Percentiles rank a stretch among this genome's conserved stretches.
These are phyloP conservation scores for Caradrina clavipalpis DNA, from an alignment of 2,888 invertebrate species.

Conservation along the genomic window DNA sequence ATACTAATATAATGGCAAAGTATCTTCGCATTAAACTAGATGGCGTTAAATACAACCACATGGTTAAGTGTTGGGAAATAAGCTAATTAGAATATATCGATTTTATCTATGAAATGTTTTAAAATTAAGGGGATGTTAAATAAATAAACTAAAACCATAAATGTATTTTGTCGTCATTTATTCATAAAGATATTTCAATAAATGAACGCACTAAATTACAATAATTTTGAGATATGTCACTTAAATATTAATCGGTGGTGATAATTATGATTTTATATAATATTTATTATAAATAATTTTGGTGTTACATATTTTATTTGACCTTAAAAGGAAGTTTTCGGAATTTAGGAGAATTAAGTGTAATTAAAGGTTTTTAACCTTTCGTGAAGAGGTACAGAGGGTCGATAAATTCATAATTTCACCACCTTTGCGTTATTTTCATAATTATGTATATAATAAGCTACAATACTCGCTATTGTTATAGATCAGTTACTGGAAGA, in stretches of 20 bases:
- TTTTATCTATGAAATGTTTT: background rate
- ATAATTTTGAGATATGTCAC: conserved; percentile 90
- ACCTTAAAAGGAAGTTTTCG: conserved; percentile 29
- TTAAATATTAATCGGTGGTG: conserved; percentile 85
- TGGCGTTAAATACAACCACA: conserved; percentile 20
- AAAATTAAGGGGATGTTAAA: background rate
- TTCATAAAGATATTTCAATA: conserved; percentile 91
- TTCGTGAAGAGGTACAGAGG: conserved; percentile 19
- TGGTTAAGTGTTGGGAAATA: conserved; percentile 18
- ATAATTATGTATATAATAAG: conserved; percentile 88
- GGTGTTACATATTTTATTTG: conserved; percentile 45
- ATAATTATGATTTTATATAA: conserved; percentile 74
- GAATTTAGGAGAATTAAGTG: conserved; percentile 13
- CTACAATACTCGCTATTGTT: conserved; percentile 90
- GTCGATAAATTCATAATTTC: conserved; percentile 73
- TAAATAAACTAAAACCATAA: conserved; percentile 37
- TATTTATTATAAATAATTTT: conserved; percentile 52
- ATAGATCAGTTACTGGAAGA: conserved; percentile 91
- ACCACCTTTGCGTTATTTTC: conserved; percentile 79
- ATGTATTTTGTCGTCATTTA: conserved; percentile 87
- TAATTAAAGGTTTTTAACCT: conserved; percentile 45
- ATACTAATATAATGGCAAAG: background rate
- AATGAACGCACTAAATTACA: conserved; percentile 90
- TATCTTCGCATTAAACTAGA: conserved; percentile 1
- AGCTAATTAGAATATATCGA: conserved; percentile 3